A percentile compares a stretch with the other conserved stretches of the same genome.
phyloP scores from a whole-genome alignment of 1,140 invertebrate species.

The Drosophila aff. region DNA sequence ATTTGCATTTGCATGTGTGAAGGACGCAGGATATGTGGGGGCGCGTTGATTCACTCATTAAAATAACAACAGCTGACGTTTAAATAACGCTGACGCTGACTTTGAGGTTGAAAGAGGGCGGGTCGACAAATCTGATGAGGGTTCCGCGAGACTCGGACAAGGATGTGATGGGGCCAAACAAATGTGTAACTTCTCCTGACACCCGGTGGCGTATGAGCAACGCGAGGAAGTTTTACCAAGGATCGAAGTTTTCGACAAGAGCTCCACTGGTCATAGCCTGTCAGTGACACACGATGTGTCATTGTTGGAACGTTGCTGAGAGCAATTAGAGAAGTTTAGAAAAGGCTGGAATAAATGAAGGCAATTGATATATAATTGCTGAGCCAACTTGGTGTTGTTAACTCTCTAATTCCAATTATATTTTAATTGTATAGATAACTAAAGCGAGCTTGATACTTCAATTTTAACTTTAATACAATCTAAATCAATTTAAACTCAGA shows the following conservation, averaged over 20 bases:
- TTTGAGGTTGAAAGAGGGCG: not conserved
- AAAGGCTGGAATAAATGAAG: not conserved
- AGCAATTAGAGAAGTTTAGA: constrained; percentile 21
- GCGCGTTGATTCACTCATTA: constrained; percentile 68
- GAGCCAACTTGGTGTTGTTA: not conserved
- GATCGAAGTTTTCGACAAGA: constrained; percentile 28
- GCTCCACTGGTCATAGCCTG: not conserved
- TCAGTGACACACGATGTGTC: not conserved
- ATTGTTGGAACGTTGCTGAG: constrained; percentile 4
- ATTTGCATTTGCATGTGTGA: constrained; percentile 45
- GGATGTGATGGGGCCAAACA: not conserved
- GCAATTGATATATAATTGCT: not conserved
- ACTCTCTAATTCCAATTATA: not conserved
- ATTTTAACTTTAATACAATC: not conserved
- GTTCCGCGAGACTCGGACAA: not conserved
- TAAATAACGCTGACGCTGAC: constrained; percentile 47
- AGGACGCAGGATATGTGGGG: constrained; percentile 27
- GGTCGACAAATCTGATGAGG: constrained; percentile 17
- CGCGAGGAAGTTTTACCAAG: constrained; percentile 1
- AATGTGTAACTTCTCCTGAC: constrained; percentile 10
- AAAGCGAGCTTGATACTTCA: not conserved
- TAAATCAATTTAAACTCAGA: not conserved
- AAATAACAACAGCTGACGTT: constrained; percentile 68
- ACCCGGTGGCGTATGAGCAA: constrained; percentile 22
- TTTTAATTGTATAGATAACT: not conserved